Base-by-base conservation (phyloP, 1,140 invertebrate genomes). In the Papilio helenus region DNA sequence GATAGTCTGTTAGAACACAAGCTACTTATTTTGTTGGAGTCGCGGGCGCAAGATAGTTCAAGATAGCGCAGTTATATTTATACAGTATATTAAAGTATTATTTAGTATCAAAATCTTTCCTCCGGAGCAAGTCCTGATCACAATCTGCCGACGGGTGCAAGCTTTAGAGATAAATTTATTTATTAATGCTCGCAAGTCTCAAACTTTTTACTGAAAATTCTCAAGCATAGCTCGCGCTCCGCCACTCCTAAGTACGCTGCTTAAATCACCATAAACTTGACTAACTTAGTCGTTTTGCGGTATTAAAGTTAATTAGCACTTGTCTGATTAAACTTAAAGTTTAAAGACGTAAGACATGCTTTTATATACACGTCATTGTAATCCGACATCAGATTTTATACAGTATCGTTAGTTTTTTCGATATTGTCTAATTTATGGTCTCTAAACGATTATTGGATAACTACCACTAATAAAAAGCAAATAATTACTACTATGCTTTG, bases 141-240 rank as follows among this genome's bases (percentile, higher is more conserved):
- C 51, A 55, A 76, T 76, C 73, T 34, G 42, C 23, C 12, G 46
- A 46, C 72, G 73, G 73, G 49, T 76, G 73, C 73, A 76, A 76
- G 73, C 73, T 76, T 76, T 39, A 39, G 73, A 76, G 73, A 76
- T 76, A 76, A 76, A 76, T 0, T 76, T 76, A 76, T 51, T 76
- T 76, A 76, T 76, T 58, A 49, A 76, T 76, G 73, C 51, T 39
- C 29, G 46, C 39, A 29, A 76, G 46, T 23, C 73, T 34, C 29
- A 18, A 76, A 76, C 51, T 76, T 76, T 76, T 76, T 76, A 58
- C 51, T 76, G 49, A 55, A 76, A 76, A 76, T 76, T 76, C 73
- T 76, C 73, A 58, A 58, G 49, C 73, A 39, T 39, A 51, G 49
- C 26, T 58, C 73, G 73, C 73, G 23, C 46, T 55, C 46, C 23